Conservation (phyloP, 2,113 vertebrate species). For the mouse (Mus musculus) region DNA sequence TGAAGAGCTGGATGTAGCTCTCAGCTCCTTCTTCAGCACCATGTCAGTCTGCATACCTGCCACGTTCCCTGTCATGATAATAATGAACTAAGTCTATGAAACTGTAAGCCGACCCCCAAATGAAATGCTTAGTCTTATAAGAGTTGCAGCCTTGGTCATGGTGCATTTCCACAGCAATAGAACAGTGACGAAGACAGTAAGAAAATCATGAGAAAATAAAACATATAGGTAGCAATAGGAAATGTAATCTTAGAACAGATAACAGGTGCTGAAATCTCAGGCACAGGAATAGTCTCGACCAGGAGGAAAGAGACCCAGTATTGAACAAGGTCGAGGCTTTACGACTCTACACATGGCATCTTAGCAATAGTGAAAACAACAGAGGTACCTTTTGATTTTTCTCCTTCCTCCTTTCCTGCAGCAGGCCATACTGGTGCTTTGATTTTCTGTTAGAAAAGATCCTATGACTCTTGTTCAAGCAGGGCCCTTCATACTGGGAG, state of each 20-base stretch:
- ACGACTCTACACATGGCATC: too few relatives aligned
- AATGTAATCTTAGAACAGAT: not conserved
- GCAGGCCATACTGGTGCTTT: not conserved
- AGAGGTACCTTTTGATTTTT: not conserved
- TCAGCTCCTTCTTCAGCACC: not conserved
- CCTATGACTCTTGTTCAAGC: not conserved
- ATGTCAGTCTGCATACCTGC: not conserved
- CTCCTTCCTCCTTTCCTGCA: not conserved
- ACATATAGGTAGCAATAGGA: not conserved
- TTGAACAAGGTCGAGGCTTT: not conserved
- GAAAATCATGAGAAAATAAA: constrained; percentile 8
- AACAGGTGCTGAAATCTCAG: not conserved
- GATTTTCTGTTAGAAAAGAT: not conserved
- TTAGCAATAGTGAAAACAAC: not conserved
- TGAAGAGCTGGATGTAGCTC: not conserved
- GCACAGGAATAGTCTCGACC: not conserved
- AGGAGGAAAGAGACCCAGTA: not conserved
- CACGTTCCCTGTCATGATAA: not conserved
- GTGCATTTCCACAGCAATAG: not conserved
- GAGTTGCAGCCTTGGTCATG: not conserved
- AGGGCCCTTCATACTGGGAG: not conserved
- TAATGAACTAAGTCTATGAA: not conserved
- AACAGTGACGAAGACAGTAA: not conserved
- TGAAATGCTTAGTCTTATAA: not conserved
- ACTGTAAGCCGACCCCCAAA: not conserved